Evolutionary conservation across 2,797 vertebrate genomes (phyloP), one percentile per base, ranked within the genome.

Genomic region (Bucorvus abyssinicus): DNA sequence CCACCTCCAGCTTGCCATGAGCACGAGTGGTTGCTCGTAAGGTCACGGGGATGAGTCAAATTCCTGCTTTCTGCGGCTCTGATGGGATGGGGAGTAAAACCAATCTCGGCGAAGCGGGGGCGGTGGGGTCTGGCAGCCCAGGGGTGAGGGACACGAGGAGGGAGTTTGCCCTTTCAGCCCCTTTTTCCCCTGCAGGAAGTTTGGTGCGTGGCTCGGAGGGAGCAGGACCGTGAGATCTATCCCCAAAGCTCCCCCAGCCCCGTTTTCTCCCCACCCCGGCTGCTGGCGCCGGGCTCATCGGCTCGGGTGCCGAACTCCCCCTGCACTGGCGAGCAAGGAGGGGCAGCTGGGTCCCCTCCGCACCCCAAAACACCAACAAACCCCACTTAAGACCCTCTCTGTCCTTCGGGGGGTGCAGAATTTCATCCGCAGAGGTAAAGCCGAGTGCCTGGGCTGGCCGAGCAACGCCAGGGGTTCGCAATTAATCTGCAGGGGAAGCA

Each of bases 91-190:
- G 34, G 50, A 26, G 40, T 17, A 42, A 77, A 71, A 15, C 6
- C 34, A 8, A 50, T 22, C 29, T 30, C 29, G 14, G 56, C 32
- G 1, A 30, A 24, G 18, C 21, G 23, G 16, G 3, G 14, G 29
- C 12, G 3, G 14, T 14, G 27, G 10, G 50, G 29, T 50, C 24
- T 19, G n/a, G 32, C 27, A 70, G 63, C 57, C 21, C 3, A 9
- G 23, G 32, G 29, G 59, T 0, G 2, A 6, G 21, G 45, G 20
- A 21, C 34, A 1, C 3, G 42, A 27, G 63, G 22, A 36, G 13
- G 18, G 26, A 57, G 3, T 56, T 50, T 77, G 42, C 23, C 9
- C 0, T 15, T 70, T 30, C 56, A n/a, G 42, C 22, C 49, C 2
- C 2, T 36, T 49, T 63, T 36, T 14, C 42, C 34, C 10, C 1